Base-by-base conservation (phyloP, 2,888 invertebrate species). In the Encarsia formosa region DNA sequence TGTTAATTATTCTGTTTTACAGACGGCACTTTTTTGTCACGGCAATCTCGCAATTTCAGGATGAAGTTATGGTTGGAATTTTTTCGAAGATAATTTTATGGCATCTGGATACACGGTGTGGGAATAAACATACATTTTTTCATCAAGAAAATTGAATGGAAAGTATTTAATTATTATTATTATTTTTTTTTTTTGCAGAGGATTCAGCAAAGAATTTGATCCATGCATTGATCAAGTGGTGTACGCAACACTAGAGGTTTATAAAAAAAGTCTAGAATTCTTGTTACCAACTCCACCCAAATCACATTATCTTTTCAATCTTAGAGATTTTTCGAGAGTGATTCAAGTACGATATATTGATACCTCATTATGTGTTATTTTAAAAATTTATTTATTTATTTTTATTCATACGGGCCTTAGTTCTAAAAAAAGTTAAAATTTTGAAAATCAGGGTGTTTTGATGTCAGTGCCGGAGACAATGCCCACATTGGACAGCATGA, bases 131-230 rank as follows among this genome's bases (percentile, higher is more conserved):
- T 4, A 29, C 32, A 15, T 44, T 44, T 16, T 35, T 40, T 8
- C n/a, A n/a, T n/a, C n/a, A n/a, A 6, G 13, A 16, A 5, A 15
- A 41, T 41, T 13, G 20, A 3, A 13, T 26, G 18, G 11, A 34
- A 39, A n/a, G 34, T 26, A 23, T 23, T 23, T 41, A 44, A 42
- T 5, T 18, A 5, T 46, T 5, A 13, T 18, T n/a, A n/a, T n/a
- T n/a, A n/a, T n/a, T 47, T 56, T 19, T 11, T 19, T n/a, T 19
- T 8, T 19, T 56, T 56, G 2, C 49, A 71, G 73, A 57, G 95
- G 94, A 5, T 97, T 96, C 75, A 87, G 91, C 11, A 92, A 91
- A 73, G 94, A 94, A 53, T 96, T 96, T 71, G 91, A 94, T 76
- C 89, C 92, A 0, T 91, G 91, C 65, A 90, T 93, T 49, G 88